These are phyloP conservation scores for Misgurnus anguillicaudatus DNA, from an alignment of 2,113 vertebrate species.

Conservation along the genomic window DNA sequence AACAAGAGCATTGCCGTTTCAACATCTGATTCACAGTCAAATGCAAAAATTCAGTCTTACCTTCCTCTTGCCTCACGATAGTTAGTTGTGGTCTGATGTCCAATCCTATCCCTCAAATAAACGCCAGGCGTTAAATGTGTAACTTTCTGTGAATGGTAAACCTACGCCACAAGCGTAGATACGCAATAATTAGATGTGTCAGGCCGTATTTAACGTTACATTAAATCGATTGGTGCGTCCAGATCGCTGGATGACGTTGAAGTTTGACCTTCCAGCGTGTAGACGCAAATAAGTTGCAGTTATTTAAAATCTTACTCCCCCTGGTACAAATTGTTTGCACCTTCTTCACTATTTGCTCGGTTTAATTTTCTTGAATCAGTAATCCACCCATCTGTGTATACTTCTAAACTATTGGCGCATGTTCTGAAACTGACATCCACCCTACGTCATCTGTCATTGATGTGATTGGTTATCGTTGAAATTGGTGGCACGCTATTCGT, in stretches of 20 bases:
- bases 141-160: constrained; percentile 32
- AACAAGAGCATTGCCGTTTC: not conserved
- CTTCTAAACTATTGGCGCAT: constrained; percentile 22
- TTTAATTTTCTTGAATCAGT: constrained; percentile 18
- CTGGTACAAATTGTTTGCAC: not conserved
- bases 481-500: not conserved
- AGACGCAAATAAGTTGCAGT: not conserved
- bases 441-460: constrained; percentile 17
- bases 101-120: not conserved
- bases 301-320: not conserved
- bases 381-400: constrained; percentile 33
- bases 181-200: not conserved
- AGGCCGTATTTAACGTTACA: not conserved
- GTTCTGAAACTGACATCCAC: not conserved
- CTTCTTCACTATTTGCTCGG: not conserved
- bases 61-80: constrained; percentile 24
- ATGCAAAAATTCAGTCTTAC: constrained; percentile 30
- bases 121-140: constrained; percentile 2
- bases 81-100: constrained; percentile 3
- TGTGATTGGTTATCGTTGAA: constrained; percentile 23
- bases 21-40: not conserved
- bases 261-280: not conserved
- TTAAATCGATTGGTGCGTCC: not conserved
- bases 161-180: not conserved
- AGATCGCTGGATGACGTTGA: not conserved